Conservation (phyloP, 1,140 invertebrate species). For the Drosophila hydei region DNA sequence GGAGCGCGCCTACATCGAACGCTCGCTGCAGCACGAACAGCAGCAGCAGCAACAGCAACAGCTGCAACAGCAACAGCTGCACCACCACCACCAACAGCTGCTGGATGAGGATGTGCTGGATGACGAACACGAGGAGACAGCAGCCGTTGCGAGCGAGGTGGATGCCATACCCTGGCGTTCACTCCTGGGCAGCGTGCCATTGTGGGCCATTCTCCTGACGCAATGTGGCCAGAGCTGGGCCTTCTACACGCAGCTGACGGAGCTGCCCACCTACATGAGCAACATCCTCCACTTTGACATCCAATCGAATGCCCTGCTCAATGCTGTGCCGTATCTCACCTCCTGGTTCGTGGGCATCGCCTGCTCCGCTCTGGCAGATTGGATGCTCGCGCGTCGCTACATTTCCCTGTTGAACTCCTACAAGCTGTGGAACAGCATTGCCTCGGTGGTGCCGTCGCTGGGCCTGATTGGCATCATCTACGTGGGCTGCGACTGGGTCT, state of each 20-base stretch:
- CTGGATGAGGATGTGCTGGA: slow-evolving; percentile 3
- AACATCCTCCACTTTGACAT: slow-evolving; percentile 95
- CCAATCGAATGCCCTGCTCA: slow-evolving; percentile 91
- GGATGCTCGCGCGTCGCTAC: slow-evolving; percentile 87
- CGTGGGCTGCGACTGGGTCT: slow-evolving; percentile 89
- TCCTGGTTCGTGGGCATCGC: slow-evolving; percentile 89
- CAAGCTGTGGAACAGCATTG: slow-evolving; percentile 91
- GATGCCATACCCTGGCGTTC: slow-evolving; percentile 88
- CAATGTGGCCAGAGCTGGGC: slow-evolving; percentile 97
- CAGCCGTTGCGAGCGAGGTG: not conserved
- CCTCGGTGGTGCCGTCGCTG: slow-evolving; percentile 89
- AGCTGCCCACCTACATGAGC: slow-evolving; percentile 97
- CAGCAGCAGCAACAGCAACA: slow-evolving; percentile 60
- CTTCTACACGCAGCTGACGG: slow-evolving; percentile 97
- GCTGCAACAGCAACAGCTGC: not conserved
- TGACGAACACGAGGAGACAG: not conserved
- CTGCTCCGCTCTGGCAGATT: slow-evolving; percentile 89
- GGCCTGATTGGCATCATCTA: slow-evolving; percentile 91
- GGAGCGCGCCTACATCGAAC: slow-evolving; percentile 88
- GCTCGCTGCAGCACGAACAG: slow-evolving; percentile 81
- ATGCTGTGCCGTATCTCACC: slow-evolving; percentile 92
- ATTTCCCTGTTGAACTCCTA: slow-evolving; percentile 88
- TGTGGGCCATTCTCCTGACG: slow-evolving; percentile 94
- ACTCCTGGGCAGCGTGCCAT: slow-evolving; percentile 91
- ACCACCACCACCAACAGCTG: not conserved